A percentile compares a stretch with the other conserved stretches of the same genome.
Evolutionary conservation across 2,797 vertebrate genomes (phyloP).

Genomic region (Argentina silus): DNA sequence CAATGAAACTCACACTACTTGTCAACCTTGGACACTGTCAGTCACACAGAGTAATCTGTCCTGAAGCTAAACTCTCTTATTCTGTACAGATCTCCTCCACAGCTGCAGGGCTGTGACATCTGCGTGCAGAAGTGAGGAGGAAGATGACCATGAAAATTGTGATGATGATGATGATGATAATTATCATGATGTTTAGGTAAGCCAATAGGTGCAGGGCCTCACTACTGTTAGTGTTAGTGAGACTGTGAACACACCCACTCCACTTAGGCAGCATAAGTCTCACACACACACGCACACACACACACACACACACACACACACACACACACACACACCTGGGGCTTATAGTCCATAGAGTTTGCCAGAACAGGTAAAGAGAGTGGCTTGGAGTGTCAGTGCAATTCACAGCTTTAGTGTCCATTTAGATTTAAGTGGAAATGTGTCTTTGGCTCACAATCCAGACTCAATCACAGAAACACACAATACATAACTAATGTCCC

Average conservation of each 20-base stretch:
- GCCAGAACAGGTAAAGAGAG: background rate
- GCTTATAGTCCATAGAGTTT: background rate
- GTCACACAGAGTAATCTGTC: background rate
- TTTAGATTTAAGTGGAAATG: slow-evolving; percentile 4
- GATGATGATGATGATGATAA: background rate
- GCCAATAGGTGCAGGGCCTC: too few relatives aligned
- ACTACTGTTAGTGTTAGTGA: too few relatives aligned
- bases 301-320: background rate
- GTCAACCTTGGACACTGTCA: background rate
- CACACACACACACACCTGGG: background rate
- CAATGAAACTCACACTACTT: background rate
- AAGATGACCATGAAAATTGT: background rate
- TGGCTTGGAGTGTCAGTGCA: background rate
- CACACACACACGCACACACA: background rate
- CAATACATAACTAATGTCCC: background rate
- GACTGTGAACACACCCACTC: background rate
- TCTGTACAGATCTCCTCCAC: background rate
- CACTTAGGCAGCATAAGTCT: background rate
- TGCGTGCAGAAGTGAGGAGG: background rate
- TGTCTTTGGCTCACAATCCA: slow-evolving; percentile 2
- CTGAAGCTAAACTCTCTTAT: background rate
- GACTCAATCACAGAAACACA: background rate
- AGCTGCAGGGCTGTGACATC: background rate
- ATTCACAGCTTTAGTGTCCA: slow-evolving; percentile 10
- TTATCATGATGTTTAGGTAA: background rate